phyloP scores from a whole-genome alignment of 2,113 vertebrate species.

The Pangasianodon hypophthalmus region DNA sequence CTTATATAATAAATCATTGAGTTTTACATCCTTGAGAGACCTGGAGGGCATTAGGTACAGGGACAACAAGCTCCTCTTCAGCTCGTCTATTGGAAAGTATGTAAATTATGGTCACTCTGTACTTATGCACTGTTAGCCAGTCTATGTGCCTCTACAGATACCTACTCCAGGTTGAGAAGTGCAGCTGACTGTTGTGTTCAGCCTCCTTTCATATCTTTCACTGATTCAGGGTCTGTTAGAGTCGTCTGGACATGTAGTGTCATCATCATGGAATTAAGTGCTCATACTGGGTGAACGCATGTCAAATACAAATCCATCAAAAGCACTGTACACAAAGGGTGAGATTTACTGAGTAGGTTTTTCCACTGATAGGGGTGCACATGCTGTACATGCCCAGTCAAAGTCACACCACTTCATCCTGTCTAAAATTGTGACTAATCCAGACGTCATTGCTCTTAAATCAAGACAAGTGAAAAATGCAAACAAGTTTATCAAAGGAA shows the following conservation, averaged over 20 bases:
- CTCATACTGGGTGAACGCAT: neutral
- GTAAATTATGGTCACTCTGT: neutral
- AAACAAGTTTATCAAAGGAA: neutral
- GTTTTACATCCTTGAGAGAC: neutral
- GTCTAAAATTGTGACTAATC: neutral
- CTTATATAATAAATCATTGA: neutral
- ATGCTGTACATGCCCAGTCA: neutral
- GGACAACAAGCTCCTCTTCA: too few relatives aligned
- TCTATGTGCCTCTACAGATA: neutral
- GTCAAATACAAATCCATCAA: slow-evolving; percentile 18
- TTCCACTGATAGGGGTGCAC: neutral
- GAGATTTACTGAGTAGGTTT: neutral
- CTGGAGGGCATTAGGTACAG: neutral
- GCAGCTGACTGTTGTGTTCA: neutral
- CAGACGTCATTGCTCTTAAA: neutral
- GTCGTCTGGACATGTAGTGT: slow-evolving; percentile 11
- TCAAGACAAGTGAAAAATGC: neutral
- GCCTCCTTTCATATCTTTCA: neutral
- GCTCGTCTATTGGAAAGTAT: neutral
- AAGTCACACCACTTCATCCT: neutral
- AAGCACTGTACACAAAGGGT: neutral
- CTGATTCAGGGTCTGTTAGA: neutral
- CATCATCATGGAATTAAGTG: neutral
- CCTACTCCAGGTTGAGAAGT: neutral
- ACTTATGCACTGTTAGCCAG: neutral